phyloP scores from a whole-genome alignment of 2,888 invertebrate genomes.

The Ophraella communa region DNA sequence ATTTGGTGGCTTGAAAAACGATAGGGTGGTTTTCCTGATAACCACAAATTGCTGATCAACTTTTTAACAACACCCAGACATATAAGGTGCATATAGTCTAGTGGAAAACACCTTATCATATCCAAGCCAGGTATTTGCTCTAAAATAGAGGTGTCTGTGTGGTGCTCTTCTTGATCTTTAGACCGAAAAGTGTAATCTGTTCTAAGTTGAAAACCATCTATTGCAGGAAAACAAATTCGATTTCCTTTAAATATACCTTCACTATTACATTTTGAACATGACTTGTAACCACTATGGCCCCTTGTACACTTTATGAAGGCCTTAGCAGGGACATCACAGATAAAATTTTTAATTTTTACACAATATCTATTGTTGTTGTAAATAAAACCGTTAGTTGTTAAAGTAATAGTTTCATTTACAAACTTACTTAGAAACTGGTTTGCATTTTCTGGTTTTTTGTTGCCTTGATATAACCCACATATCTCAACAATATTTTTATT shows the following conservation, averaged over 20 bases:
- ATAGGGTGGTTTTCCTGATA: too few species aligned
- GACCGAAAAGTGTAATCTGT: not conserved
- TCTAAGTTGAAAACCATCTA: too few species aligned
- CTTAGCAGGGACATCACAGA: constrained; percentile 38
- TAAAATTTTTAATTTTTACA: constrained; percentile 28
- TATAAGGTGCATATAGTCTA: not conserved
- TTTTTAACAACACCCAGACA: not conserved
- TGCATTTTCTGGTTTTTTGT: constrained; percentile 22
- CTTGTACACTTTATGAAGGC: constrained; percentile 26
- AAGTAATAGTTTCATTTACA: constrained; percentile 17
- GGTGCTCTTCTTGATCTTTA: not conserved
- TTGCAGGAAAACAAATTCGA: too few species aligned
- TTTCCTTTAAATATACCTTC: too few species aligned
- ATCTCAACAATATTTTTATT: constrained; percentile 4
- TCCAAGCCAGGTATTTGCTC: not conserved
- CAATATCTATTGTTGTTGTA: constrained; percentile 3
- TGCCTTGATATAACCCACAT: constrained; percentile 19
- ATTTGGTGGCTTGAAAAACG: too few species aligned
- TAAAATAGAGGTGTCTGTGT: not conserved
- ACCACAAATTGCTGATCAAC: too few species aligned
- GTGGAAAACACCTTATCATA: not conserved
- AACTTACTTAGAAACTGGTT: constrained; percentile 20
- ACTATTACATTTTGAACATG: constrained; percentile 31
- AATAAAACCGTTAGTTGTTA: constrained; percentile 17
- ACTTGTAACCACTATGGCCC: constrained; percentile 32